Percentiles rank a stretch among this genome's conserved stretches.
Evolutionary conservation across 2,797 vertebrate genomes (phyloP).

Genomic region (Micropoecilia bifurca): DNA sequence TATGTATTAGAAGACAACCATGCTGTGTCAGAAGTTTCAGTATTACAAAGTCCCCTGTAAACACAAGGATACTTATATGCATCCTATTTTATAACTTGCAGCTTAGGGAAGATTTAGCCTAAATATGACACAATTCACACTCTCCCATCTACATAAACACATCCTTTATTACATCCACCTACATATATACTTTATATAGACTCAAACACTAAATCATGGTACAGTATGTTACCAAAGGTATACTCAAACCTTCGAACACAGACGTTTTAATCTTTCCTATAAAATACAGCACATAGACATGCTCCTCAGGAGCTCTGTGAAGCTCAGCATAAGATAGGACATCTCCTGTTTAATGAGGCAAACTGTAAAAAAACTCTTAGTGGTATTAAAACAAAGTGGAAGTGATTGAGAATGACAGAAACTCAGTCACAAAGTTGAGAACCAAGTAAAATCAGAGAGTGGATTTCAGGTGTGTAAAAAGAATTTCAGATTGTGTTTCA

Average conservation of each 20-base stretch:
- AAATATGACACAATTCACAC: conserved; percentile 25
- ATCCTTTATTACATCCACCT: conserved; percentile 34
- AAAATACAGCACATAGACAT: not conserved
- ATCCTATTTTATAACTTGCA: conserved; percentile 13
- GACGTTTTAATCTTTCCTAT: not conserved
- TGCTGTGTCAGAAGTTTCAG: not conserved
- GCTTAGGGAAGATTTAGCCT: conserved; percentile 44
- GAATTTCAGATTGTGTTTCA: not conserved
- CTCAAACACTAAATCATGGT: conserved; percentile 6
- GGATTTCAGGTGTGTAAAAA: not conserved
- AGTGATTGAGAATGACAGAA: not conserved
- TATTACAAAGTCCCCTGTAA: not conserved
- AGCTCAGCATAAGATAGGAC: not conserved
- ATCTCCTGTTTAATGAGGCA: not conserved
- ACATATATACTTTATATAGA: conserved; percentile 26
- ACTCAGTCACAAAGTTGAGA: not conserved
- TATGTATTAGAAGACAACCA: not conserved
- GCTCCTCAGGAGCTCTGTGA: not conserved
- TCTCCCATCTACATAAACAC: conserved; percentile 37
- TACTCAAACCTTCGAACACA: not conserved
- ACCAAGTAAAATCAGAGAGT: not conserved
- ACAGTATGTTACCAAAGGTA: not conserved
- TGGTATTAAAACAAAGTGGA: not conserved
- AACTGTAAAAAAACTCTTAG: not conserved
- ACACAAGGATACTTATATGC: not conserved